Evolutionary conservation across 2,797 vertebrate genomes (phyloP), one percentile per base, ranked within the genome.

Genomic region (Hyperoplus immaculatus): DNA sequence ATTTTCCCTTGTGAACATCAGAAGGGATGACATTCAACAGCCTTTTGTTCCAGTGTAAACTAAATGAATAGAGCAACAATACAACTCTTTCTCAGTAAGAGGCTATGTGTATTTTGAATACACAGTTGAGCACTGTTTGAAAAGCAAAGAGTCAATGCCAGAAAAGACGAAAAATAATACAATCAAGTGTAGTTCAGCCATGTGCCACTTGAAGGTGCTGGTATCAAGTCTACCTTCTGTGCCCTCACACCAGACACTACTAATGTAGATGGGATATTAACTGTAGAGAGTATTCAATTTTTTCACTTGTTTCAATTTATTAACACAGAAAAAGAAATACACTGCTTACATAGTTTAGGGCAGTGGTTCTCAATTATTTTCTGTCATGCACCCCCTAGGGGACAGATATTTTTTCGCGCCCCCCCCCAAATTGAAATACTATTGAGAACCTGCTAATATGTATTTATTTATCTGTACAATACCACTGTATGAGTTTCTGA

Each of bases 151-250:
- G 36, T 9, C 5, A 66, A 46, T 21, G 13, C 11, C 0, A 62
- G 9, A n/a, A 16, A 54, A 36, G 1, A 21, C 53, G 7, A 43
- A 21, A 1, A 12, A 18, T 5, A 6, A 16, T 12, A 11, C 0
- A 10, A n/a, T 29, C 1, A 56, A 41, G 16, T 63, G 78, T 16
- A 70, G 60, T 81, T 82, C 4, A 10, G 5, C 8, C 12, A 5
- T 3, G 0, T 8, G 59, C 73, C 75, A 86, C 63, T 39, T 59
- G 76, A 69, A 71, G 80, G 76, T 2, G 67, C 16, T 63, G 62
- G 15, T 47, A 56, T 78, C 50, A 54, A 64, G 29, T 81, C n/a
- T 41, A 39, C 29, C 4, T 58, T 18, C 12, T 42, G 43, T 13
- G 14, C 8, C 38, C 18, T 67, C 9, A 15, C 15, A 42, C 1